Evolutionary conservation across 1,140 invertebrate genomes (phyloP), one percentile per base, ranked within the genome.

Genomic region (Tyrophagus putrescentiae): DNA sequence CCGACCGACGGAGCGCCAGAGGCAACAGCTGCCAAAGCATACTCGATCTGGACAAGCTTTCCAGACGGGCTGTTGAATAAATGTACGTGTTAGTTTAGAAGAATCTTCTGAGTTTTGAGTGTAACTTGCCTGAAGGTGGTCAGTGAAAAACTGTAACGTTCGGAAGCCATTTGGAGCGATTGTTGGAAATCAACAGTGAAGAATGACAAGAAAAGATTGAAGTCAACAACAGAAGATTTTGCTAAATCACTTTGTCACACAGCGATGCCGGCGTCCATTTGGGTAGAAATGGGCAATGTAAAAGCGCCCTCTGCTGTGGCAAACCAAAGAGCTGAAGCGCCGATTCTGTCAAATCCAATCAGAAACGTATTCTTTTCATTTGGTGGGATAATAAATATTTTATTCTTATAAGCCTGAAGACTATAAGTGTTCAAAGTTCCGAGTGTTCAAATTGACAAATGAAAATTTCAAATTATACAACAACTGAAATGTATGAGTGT

Each of bases 41-140:
- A 99, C 79, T 99, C 96, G 70, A 99, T 96, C 77, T 99, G 96
- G 27, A 98, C 95, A 61, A 99, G 78, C 76, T 99, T 99, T 64
- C 96, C 96, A 25, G 94, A 98, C 11, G 96, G 96, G 72, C 95
- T 98, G 72, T 50, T 80, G 80, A 66, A 61, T 61, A 68, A 59
- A 65, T 52, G 48, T 36, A 61, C 53, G 36, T 59, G 42, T 34
- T 48, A 16, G 4, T 31, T 39, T 13, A 18, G 98, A 72, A 44
- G 80, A 80, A 66, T 61, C 60, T 67, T 57, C 64, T 56, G 50
- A 34, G 57, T 53, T 33, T 57, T 52, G 16, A 18, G 34, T 36
- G 21, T 62, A 41, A 59, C 62, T 78, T 83, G 93, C 89, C 90
- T 96, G 74, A 97, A 98, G 70, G 93, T 98, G 63, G 93, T 98